Evolutionary conservation across 2,797 vertebrate species (phyloP).

Genomic region (Lacerta viridis): DNA sequence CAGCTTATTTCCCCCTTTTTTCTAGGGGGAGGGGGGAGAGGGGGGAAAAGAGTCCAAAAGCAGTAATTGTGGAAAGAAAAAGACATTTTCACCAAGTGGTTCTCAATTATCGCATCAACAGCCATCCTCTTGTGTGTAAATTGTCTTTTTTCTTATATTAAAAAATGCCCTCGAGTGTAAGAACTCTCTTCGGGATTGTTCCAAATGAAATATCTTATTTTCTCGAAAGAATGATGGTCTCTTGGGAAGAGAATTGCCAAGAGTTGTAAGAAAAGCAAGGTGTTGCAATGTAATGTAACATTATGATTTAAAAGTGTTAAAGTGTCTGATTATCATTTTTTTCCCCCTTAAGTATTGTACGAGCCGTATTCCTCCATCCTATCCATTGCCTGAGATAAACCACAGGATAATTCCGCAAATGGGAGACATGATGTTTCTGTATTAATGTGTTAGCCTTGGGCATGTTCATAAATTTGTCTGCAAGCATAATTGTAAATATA

Average conservation of each 20-base stretch:
- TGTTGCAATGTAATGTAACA: slow-evolving; percentile 57
- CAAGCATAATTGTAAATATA: slow-evolving; percentile 73
- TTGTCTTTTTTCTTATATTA: slow-evolving; percentile 43
- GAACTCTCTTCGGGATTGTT: slow-evolving; percentile 66
- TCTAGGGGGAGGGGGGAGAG: background rate
- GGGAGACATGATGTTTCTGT: slow-evolving; percentile 59
- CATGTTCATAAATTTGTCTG: slow-evolving; percentile 73
- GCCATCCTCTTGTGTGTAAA: slow-evolving; percentile 69
- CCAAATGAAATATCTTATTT: slow-evolving; percentile 64
- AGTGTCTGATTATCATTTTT: slow-evolving; percentile 69
- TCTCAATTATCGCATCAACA: slow-evolving; percentile 71
- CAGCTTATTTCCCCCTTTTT: background rate
- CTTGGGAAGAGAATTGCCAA: slow-evolving; percentile 53
- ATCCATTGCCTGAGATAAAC: slow-evolving; percentile 61
- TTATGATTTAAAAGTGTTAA: slow-evolving; percentile 70
- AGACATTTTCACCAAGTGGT: slow-evolving; percentile 67
- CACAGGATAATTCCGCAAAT: slow-evolving; percentile 33
- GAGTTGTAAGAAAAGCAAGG: slow-evolving; percentile 66
- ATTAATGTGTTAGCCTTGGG: slow-evolving; percentile 67
- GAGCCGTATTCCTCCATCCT: slow-evolving; percentile 53
- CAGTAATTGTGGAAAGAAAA: slow-evolving; percentile 57
- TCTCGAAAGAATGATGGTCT: slow-evolving; percentile 57
- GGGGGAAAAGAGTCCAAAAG: slow-evolving; percentile 37
- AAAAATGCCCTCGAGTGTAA: slow-evolving; percentile 43
- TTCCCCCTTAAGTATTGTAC: slow-evolving; percentile 67